Base-by-base conservation (phyloP, 2,113 vertebrate species). In the Maccullochella peelii region DNA sequence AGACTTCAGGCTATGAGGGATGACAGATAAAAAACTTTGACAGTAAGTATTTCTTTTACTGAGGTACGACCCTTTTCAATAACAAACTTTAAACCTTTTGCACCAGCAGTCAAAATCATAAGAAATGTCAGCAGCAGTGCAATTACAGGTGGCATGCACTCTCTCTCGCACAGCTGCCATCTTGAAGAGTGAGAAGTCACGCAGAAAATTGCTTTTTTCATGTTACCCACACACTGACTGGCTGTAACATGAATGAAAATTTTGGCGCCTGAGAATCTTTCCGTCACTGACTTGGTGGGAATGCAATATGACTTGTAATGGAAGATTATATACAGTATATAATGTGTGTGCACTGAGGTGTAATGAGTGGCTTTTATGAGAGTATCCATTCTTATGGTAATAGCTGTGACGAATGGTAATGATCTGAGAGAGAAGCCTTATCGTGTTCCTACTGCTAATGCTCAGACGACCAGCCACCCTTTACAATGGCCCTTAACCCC, bases 161-260 rank as follows among this genome's bases (percentile, higher is more conserved):
- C 62, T 44, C 50, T 68, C 8, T 72, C 11, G 21, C 69, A 44
- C 61, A 77, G 76, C 69, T 85, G 73, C 76, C 79, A 83, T 83
- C 74, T 66, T 73, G 58, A 61, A 67, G 58, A 85, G 70, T 33
- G 75, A 59, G 65, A 87, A 90, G 84, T 89, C 87, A 85, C 55
- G 61, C 91, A 85, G 91, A 91, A 92, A 92, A 94, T 85, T 81
- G 72, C 74, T 84, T 92, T 86, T 87, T 88, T 81, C 84, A 82
- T 83, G 55, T 82, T 75, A 59, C 30, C 38, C 80, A 79, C 78
- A 83, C 65, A 68, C 42, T 33, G 67, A 65, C 38, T 38, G 38
- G 38, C 69, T 77, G 30, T 27, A 80, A 80, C 80, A 78, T 65
- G 73, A 78, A 90, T 88, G 84, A 67, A 88, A 83, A 92, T 92